phyloP scores from a whole-genome alignment of 2,888 invertebrate genomes.

The Machimus atricapillus region DNA sequence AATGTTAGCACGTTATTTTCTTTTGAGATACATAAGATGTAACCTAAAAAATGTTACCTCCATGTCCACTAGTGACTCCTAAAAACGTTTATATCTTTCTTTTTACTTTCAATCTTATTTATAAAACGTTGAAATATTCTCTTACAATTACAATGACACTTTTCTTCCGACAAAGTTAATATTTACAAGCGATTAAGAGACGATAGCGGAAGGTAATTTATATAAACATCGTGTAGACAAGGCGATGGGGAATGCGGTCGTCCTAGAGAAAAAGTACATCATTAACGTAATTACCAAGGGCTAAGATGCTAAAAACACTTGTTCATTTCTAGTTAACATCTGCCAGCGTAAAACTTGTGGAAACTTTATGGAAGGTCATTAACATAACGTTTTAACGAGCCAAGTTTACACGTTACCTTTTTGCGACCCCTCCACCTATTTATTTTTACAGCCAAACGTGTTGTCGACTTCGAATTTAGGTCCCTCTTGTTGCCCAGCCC shows the following conservation, averaged over 20 bases:
- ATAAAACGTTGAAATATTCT: no score
- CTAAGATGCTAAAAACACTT: conserved; percentile 26
- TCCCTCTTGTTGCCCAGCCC: neutral
- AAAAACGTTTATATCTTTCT: no score
- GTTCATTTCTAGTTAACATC: conserved; percentile 37
- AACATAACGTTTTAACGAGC: conserved; percentile 35
- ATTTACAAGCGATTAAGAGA: neutral
- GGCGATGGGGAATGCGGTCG: neutral
- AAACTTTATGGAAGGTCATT: conserved; percentile 31
- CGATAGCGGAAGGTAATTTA: neutral
- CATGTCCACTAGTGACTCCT: no score
- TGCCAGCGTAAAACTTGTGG: conserved; percentile 11
- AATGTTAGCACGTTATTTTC: no score
- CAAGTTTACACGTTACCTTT: conserved; percentile 35
- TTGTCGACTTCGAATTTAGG: neutral
- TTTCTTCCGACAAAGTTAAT: neutral
- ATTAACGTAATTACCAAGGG: conserved; percentile 14
- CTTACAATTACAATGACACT: neutral
- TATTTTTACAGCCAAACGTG: conserved; percentile 31
- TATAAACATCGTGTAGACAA: neutral
- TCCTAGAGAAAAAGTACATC: neutral
- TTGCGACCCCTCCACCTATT: neutral
- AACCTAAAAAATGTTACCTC: no score
- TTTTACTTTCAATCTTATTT: no score
- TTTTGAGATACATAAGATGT: no score